Conservation (phyloP, 1,140 invertebrate genomes). For the Drosophila arizonae region DNA sequence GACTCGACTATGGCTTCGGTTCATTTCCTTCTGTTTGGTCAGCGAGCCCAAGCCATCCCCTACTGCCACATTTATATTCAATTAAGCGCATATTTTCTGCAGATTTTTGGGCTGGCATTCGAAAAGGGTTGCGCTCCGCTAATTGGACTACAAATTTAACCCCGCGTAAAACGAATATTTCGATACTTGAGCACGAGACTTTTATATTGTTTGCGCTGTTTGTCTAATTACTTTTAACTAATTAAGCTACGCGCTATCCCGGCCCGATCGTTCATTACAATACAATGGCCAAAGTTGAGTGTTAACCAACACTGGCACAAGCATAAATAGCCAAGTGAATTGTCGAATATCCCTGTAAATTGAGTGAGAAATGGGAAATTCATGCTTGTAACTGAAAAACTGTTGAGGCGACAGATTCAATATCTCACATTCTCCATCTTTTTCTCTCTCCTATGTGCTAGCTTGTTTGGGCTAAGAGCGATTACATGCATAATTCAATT, state of each 20-base stretch:
- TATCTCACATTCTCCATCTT: background rate
- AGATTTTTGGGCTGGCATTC: constrained; percentile 43
- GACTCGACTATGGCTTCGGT: constrained; percentile 12
- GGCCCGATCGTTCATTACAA: constrained; percentile 51
- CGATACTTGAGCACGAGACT: constrained; percentile 13
- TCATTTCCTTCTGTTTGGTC: background rate
- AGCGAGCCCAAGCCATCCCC: background rate
- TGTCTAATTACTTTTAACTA: constrained; percentile 68
- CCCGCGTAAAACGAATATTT: background rate
- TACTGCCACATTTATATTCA: constrained; percentile 45
- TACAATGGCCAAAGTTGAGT: constrained; percentile 56
- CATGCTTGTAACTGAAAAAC: constrained; percentile 4
- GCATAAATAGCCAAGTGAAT: constrained; percentile 33
- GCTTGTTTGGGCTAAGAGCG: constrained; percentile 59
- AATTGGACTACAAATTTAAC: constrained; percentile 51
- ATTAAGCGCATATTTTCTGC: constrained; percentile 74
- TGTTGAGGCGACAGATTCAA: background rate
- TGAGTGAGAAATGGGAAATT: background rate
- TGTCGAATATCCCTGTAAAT: constrained; percentile 24
- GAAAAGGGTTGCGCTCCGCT: constrained; percentile 44
- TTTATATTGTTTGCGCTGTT: constrained; percentile 34
- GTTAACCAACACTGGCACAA: constrained; percentile 32
- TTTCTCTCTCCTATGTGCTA: constrained; percentile 13
- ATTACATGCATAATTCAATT: constrained; percentile 81
- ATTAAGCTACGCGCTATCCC: constrained; percentile 45